Evolutionary conservation across 2,113 vertebrate genomes (phyloP), one percentile per base, ranked within the genome.

Genomic region (Leuciscus idus): DNA sequence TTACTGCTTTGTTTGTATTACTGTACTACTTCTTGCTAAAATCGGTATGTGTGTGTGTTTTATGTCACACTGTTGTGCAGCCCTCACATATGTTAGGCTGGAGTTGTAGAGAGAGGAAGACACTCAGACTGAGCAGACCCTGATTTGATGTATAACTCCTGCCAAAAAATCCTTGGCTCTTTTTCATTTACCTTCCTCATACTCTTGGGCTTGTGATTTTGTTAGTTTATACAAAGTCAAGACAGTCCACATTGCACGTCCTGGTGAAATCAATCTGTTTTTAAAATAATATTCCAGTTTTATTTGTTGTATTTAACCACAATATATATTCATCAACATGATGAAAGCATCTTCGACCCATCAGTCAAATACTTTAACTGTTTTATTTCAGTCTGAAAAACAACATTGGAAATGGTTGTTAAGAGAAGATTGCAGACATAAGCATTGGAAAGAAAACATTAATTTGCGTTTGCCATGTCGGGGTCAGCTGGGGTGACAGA

Each of bases 1-100:
- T 81, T 28, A 30, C 79, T 66, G 11, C 26, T 81, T 81, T 81
- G 79, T 81, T 81, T 66, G n/a, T 48, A 30, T 48, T 81, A 66
- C 59, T 30, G n/a, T 75, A 15, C 61, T 26, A 28, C 43, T 74
- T 73, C 23, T 43, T 48, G n/a, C 7, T 64, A 21, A 46, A 64
- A 46, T 26, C 7, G 0, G 15, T 30, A 2, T 66, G 13, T 28
- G 39, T 33, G 10, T 28, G 57, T 64, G 39, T 48, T 46, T 48
- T 62, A 4, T 80, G 1, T 61, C 55, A 17, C 57, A 9, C n/a
- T 17, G 36, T 64, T 17, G 12, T 80, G 23, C 23, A 26, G 17
- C 57, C 39, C 21, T 11, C 23, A 43, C 57, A 80, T 62, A 15
- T 80, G 59, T 43, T 26, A 5, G 23, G 33, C 15, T 43, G 33